phyloP scores from a whole-genome alignment of 2,888 invertebrate species.

The Nomada fucata region DNA sequence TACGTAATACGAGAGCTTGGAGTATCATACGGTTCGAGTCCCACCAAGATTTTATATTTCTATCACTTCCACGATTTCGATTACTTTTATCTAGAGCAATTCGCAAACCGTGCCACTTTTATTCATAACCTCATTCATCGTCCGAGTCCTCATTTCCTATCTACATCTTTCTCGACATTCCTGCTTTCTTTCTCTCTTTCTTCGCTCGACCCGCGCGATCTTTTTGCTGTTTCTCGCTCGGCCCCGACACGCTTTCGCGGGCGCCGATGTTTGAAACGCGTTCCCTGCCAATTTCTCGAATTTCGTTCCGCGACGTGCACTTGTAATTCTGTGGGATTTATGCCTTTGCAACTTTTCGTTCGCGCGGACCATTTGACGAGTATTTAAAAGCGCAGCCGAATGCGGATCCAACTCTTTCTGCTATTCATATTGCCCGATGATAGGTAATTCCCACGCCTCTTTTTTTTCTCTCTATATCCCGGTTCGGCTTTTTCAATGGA shows the following conservation, averaged over 20 bases:
- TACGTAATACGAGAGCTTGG: constrained; percentile 59
- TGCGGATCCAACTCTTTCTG: background rate
- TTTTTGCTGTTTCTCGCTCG: background rate
- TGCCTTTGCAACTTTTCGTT: constrained; percentile 1
- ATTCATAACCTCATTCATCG: constrained; percentile 48
- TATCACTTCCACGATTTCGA: constrained; percentile 72
- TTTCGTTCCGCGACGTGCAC: too few relatives aligned
- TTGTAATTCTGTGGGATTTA: constrained; percentile 8
- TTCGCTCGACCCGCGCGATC: background rate
- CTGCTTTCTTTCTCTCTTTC: background rate
- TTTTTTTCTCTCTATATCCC: background rate
- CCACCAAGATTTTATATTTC: constrained; percentile 76
- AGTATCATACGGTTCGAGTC: constrained; percentile 70
- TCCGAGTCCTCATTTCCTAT: background rate
- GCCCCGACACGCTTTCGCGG: background rate
- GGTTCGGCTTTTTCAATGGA: background rate
- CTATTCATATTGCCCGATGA: background rate
- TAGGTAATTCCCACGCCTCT: background rate
- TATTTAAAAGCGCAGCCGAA: background rate
- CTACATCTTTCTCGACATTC: background rate
- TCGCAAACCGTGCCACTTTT: constrained; percentile 62
- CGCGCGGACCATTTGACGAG: constrained; percentile 13
- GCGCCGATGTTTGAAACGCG: background rate
- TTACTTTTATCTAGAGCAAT: constrained; percentile 71
- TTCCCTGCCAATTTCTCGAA: background rate